Evolutionary conservation across 2,888 invertebrate species (phyloP).

Genomic region (Vanessa cardui): DNA sequence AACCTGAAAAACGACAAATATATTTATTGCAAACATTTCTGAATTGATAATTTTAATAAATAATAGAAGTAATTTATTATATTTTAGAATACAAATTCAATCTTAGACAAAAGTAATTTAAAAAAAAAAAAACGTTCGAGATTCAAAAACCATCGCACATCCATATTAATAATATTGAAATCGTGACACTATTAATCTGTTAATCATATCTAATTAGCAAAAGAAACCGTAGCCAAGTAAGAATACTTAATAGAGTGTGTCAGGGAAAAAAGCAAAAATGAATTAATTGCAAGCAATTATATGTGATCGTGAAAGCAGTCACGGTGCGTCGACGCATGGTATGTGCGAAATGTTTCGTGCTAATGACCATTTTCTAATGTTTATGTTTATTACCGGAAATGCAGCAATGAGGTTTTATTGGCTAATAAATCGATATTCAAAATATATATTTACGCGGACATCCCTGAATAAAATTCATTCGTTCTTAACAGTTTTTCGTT

Average conservation of each 20-base stretch:
- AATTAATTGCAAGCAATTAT: constrained; percentile 71
- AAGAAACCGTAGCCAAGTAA: constrained; percentile 55
- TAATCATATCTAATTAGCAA: constrained; percentile 56
- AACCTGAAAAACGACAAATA: constrained; percentile 76
- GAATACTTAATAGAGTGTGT: constrained; percentile 76
- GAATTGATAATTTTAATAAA: no score
- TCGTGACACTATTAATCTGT: constrained; percentile 27
- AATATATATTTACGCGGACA: not conserved
- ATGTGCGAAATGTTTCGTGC: constrained; percentile 51
- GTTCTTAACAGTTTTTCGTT: no score
- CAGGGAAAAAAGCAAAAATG: constrained; percentile 72
- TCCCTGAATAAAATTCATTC: not conserved
- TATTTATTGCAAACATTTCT: no score
- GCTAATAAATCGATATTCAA: not conserved
- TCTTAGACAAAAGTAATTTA: no score
- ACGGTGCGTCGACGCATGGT: constrained; percentile 65
- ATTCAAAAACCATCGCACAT: no score
- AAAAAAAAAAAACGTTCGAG: no score
- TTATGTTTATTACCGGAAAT: constrained; percentile 27
- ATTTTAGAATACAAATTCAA: no score
- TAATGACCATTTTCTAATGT: constrained; percentile 37
- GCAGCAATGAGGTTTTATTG: not conserved
- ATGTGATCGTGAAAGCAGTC: constrained; percentile 73
- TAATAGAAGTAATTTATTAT: no score
- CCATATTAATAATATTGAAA: not conserved